Conservation (phyloP, 2,797 vertebrate genomes). For the Crocidura indochinensis region DNA sequence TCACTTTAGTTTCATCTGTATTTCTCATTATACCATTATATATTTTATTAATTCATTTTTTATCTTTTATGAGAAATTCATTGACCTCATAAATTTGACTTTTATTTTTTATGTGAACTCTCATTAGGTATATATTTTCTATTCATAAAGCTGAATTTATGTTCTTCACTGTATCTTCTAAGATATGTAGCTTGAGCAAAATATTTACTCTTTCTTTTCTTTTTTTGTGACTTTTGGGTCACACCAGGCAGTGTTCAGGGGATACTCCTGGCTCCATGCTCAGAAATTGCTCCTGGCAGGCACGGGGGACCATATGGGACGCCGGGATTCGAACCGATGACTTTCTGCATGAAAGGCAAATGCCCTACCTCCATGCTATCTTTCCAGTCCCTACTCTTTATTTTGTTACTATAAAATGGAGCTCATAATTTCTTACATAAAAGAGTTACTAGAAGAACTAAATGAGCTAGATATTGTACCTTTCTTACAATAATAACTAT, state of each 20-base stretch:
- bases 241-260: too few relatives aligned
- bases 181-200: background rate
- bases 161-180: background rate
- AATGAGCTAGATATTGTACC: background rate
- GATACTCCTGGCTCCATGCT: too few relatives aligned
- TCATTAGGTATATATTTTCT: background rate
- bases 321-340: too few relatives aligned
- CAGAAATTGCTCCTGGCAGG: too few relatives aligned
- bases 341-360: too few relatives aligned
- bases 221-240: too few relatives aligned
- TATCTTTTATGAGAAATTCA: constrained; percentile 4
- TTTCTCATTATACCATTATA: background rate
- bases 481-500: background rate
- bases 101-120: background rate
- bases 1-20: background rate
- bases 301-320: too few relatives aligned
- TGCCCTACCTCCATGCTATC: too few relatives aligned
- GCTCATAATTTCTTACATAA: background rate
- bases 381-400: too few relatives aligned
- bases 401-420: constrained; percentile 5
- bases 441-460: background rate
- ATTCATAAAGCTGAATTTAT: background rate
- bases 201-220: background rate
- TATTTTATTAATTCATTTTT: background rate
- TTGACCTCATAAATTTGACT: background rate